A percentile compares a stretch with the other conserved stretches of the same genome.
phyloP scores from a whole-genome alignment of 2,888 invertebrate species.

The Hypolimnas misippus region DNA sequence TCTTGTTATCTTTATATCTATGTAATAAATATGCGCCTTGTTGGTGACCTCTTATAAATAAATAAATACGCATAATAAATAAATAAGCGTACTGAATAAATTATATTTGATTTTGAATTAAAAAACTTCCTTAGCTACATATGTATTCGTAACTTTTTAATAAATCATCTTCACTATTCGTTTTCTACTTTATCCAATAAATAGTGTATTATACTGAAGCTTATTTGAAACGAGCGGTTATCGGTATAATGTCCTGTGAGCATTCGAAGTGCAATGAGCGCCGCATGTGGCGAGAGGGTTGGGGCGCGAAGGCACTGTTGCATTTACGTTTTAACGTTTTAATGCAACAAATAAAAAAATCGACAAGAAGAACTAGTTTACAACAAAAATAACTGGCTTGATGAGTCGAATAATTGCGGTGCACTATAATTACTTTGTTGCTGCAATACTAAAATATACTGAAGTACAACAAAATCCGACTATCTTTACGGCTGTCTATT shows the following conservation, averaged over 20 bases:
- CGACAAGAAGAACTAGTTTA: not conserved
- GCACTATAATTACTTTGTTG: not conserved
- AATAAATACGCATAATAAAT: too few relatives aligned
- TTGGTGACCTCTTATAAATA: too few relatives aligned
- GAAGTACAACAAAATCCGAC: not conserved
- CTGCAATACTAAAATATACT: not conserved
- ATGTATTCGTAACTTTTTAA: too few relatives aligned
- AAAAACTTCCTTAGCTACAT: too few relatives aligned
- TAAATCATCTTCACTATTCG: too few relatives aligned
- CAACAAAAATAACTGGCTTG: not conserved
- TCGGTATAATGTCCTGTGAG: not conserved
- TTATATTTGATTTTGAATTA: too few relatives aligned
- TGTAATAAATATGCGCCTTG: too few relatives aligned
- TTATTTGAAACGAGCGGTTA: not conserved
- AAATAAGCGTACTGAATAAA: too few relatives aligned
- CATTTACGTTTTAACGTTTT: not conserved
- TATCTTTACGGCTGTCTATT: slow-evolving; percentile 4
- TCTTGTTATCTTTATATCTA: too few relatives aligned
- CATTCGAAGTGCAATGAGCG: not conserved
- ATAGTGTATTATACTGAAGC: not conserved
- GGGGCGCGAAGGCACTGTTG: not conserved
- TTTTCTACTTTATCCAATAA: not conserved
- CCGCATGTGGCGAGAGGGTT: not conserved
- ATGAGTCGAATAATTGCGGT: not conserved
- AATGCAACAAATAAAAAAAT: not conserved